phyloP scores from a whole-genome alignment of 2,113 vertebrate genomes.

The Aramus guarauna region DNA sequence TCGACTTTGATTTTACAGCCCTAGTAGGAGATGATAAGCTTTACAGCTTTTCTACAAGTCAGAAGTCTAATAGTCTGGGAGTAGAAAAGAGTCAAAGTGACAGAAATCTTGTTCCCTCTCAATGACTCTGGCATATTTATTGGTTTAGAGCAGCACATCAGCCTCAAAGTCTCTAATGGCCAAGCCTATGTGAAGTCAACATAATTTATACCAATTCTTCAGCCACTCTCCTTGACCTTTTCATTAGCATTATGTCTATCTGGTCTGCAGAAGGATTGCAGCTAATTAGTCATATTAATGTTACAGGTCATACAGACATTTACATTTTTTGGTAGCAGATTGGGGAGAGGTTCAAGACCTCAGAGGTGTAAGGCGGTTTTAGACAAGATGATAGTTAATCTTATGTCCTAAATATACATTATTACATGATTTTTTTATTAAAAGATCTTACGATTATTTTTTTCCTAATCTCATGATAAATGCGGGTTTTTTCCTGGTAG shows the following conservation, averaged over 20 bases:
- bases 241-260: neutral
- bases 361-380: neutral
- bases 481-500: neutral
- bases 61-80: neutral
- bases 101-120: neutral
- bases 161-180: neutral
- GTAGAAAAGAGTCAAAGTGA: neutral
- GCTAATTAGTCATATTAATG: neutral
- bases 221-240: neutral
- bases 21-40: neutral
- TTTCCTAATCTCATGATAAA: neutral
- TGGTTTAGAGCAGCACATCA: neutral
- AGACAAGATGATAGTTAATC: neutral
- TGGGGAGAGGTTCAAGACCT: neutral
- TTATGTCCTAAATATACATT: neutral
- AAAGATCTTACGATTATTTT: neutral
- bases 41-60: neutral
- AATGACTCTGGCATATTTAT: neutral
- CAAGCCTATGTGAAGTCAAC: neutral
- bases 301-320: neutral
- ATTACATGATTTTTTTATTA: neutral
- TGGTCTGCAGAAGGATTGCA: neutral
- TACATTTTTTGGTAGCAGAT: neutral
- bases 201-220: neutral
- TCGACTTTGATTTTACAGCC: neutral